phyloP scores from a whole-genome alignment of 2,113 vertebrate genomes.

The Gnathonemus echidnorhynchus region DNA sequence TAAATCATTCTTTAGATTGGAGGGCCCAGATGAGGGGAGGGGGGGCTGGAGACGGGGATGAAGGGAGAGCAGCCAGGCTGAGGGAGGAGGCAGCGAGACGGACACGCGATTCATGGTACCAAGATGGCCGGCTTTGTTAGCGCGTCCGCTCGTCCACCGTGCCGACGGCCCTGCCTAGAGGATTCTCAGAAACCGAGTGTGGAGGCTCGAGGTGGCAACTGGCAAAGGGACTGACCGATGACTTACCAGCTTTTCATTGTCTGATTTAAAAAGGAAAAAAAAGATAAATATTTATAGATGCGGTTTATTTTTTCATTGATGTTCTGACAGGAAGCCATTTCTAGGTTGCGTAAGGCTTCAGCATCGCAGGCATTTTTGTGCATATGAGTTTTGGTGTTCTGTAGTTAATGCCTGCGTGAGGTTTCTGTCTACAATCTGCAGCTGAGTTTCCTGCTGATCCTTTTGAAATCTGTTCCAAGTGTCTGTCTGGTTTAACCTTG shows the following conservation, averaged over 20 bases:
- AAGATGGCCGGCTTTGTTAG: neutral
- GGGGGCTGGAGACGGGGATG: neutral
- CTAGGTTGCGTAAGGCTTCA: slow-evolving; percentile 22
- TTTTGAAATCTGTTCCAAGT: slow-evolving; percentile 28
- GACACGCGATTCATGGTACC: neutral
- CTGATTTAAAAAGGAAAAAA: slow-evolving; percentile 23
- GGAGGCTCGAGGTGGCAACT: neutral
- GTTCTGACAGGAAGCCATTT: slow-evolving; percentile 27
- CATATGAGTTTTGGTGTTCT: slow-evolving; percentile 31
- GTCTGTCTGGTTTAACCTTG: neutral
- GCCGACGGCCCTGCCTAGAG: slow-evolving; percentile 2
- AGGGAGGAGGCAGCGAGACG: neutral
- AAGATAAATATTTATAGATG: slow-evolving; percentile 27
- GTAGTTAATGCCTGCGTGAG: slow-evolving; percentile 18
- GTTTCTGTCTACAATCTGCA: slow-evolving; percentile 25
- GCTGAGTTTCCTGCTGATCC: slow-evolving; percentile 12
- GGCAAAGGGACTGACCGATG: slow-evolving; percentile 7
- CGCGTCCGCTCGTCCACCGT: neutral
- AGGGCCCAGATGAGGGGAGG: neutral
- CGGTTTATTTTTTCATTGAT: slow-evolving; percentile 29
- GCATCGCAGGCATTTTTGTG: slow-evolving; percentile 27
- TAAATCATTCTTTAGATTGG: slow-evolving; percentile 18
- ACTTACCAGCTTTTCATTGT: slow-evolving; percentile 20
- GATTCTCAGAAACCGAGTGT: neutral
- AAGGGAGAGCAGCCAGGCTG: neutral